Conservation (phyloP, 2,888 invertebrate species). For the Panzeria rudis region DNA sequence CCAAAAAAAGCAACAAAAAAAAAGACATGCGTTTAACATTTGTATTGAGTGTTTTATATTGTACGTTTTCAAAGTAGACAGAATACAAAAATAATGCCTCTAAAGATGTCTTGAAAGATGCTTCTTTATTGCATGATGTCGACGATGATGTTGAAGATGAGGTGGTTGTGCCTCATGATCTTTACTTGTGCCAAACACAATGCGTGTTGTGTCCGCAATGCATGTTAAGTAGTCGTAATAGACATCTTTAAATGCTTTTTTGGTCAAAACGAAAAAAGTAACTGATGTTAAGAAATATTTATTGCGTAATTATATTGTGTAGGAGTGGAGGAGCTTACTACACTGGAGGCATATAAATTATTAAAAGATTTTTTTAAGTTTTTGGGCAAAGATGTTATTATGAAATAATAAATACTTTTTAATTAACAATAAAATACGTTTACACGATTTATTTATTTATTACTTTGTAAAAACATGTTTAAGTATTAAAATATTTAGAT, state of each 20-base stretch:
- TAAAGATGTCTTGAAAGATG: constrained; percentile 65
- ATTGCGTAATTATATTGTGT: constrained; percentile 71
- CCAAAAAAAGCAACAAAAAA: not conserved
- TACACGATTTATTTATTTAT: not conserved
- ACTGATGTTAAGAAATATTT: constrained; percentile 60
- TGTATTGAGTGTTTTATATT: constrained; percentile 71
- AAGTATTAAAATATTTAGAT: not conserved
- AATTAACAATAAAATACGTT: not conserved
- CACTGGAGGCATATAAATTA: constrained; percentile 60
- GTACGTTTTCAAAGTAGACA: constrained; percentile 51
- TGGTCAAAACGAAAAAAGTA: constrained; percentile 12
- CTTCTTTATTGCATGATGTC: constrained; percentile 64
- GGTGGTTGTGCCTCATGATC: constrained; percentile 39
- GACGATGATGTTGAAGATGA: constrained; percentile 20
- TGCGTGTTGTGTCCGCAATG: constrained; percentile 70
- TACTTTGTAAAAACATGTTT: not conserved
- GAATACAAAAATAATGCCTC: constrained; percentile 56
- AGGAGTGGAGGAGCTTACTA: constrained; percentile 67
- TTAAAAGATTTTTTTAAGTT: constrained; percentile 35
- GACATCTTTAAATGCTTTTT: constrained; percentile 58
- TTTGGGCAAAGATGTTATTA: not conserved
- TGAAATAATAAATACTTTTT: constrained; percentile 26
- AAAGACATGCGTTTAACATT: constrained; percentile 71
- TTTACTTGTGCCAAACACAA: constrained; percentile 52
- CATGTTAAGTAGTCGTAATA: constrained; percentile 72